These are phyloP conservation scores for Phaethon lepturus DNA, from an alignment of 2,113 vertebrate genomes.

Conservation along the genomic window DNA sequence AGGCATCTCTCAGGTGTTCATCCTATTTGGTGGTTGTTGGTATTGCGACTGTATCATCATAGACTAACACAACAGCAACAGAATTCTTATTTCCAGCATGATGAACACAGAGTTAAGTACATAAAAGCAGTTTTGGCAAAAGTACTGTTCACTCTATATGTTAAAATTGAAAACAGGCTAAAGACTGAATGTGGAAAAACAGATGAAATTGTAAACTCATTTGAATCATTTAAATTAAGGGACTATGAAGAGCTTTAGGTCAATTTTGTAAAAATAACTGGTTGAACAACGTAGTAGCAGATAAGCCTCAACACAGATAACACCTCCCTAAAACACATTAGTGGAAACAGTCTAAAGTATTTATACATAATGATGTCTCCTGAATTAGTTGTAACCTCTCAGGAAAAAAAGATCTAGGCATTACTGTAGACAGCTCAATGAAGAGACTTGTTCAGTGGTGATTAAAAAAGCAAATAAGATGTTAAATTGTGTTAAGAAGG, in stretches of 20 bases:
- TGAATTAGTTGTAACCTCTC: conserved; percentile 33
- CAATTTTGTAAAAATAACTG: background rate
- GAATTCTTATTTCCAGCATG: background rate
- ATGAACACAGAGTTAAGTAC: conserved; percentile 11
- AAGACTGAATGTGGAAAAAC: conserved; percentile 21
- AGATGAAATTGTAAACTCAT: conserved; percentile 28
- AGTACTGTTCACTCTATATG: background rate
- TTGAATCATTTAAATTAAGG: conserved; percentile 14
- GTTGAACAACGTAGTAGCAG: background rate
- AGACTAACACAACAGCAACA: background rate
- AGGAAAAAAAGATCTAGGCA: conserved; percentile 35
- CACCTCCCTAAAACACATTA: conserved; percentile 1
- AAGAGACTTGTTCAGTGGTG: conserved; percentile 30
- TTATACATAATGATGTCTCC: conserved; percentile 20
- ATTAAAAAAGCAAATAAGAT: conserved; percentile 63
- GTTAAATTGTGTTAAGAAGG: conserved; percentile 50
- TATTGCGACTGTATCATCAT: background rate
- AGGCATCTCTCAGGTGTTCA: background rate
- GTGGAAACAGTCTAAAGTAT: conserved; percentile 28
- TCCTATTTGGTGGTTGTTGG: background rate
- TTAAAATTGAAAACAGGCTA: background rate
- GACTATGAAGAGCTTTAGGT: conserved; percentile 1
- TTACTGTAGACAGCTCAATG: conserved; percentile 42
- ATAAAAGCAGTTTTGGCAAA: conserved; percentile 23
- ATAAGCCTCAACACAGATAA: conserved; percentile 16